Percentiles rank a stretch among this genome's conserved stretches.
These are phyloP conservation scores for Zaprionus davidi DNA, from an alignment of 1,140 invertebrate genomes.

Conservation along the genomic window DNA sequence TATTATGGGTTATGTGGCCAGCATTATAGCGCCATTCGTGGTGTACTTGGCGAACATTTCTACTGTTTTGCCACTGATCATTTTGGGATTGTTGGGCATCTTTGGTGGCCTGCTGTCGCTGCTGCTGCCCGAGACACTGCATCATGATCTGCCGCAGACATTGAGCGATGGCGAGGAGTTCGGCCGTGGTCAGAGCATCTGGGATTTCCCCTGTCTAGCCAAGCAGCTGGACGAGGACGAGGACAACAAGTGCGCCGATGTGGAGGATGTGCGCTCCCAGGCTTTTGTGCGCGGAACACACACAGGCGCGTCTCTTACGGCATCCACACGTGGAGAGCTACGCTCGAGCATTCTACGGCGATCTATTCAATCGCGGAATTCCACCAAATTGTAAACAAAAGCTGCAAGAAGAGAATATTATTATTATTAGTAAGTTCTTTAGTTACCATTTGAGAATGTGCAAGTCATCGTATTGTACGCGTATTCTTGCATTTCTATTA, in stretches of 20 bases:
- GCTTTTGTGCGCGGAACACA: slow-evolving; percentile 78
- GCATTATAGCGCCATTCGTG: slow-evolving; percentile 92
- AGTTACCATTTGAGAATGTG: slow-evolving; percentile 4
- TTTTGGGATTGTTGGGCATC: slow-evolving; percentile 91
- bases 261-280: slow-evolving; percentile 67
- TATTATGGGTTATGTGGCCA: slow-evolving; percentile 93
- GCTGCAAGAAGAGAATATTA: background rate
- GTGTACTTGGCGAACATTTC: slow-evolving; percentile 91
- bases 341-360: slow-evolving; percentile 88
- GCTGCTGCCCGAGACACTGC: slow-evolving; percentile 92
- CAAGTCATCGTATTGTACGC: background rate
- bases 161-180: slow-evolving; percentile 93
- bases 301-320: slow-evolving; percentile 85
- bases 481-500: slow-evolving; percentile 51
- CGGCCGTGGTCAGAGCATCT: slow-evolving; percentile 90
- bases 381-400: slow-evolving; percentile 65
- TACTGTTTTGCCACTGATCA: slow-evolving; percentile 88
- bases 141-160: slow-evolving; percentile 92
- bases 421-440: background rate
- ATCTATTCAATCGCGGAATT: slow-evolving; percentile 72
- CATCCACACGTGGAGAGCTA: slow-evolving; percentile 88
- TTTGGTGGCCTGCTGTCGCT: slow-evolving; percentile 89
- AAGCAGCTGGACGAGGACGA: slow-evolving; percentile 69
- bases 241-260: slow-evolving; percentile 51
- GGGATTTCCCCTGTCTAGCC: slow-evolving; percentile 90